These are phyloP conservation scores for Caretta caretta DNA, from an alignment of 2,113 vertebrate genomes.

Conservation along the genomic window DNA sequence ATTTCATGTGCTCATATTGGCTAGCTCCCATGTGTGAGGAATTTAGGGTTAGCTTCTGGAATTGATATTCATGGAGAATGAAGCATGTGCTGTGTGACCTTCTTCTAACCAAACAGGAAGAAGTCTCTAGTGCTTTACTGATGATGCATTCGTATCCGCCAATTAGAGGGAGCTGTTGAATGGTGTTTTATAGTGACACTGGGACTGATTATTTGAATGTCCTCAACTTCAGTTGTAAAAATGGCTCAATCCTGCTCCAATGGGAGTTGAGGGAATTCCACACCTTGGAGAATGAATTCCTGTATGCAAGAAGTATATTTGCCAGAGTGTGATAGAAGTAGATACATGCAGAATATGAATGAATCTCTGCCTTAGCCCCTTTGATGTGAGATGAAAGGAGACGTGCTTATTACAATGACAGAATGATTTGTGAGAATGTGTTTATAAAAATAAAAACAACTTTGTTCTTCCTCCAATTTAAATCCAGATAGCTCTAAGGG, in stretches of 20 bases:
- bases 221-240: background rate
- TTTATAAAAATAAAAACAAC: background rate
- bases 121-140: conserved; percentile 33
- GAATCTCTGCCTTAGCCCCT: background rate
- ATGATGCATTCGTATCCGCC: background rate
- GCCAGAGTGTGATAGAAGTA: background rate
- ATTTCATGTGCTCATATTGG: background rate
- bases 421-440: background rate
- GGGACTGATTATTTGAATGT: background rate
- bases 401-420: rapidly evolving
- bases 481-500: background rate
- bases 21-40: background rate
- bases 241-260: too few species aligned
- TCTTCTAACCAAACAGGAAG: background rate
- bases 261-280: background rate
- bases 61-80: background rate
- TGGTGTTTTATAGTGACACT: background rate
- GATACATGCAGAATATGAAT: background rate
- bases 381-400: background rate
- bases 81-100: background rate
- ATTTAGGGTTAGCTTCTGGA: background rate
- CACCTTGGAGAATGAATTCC: background rate
- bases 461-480: conserved; percentile 15
- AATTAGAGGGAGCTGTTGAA: background rate
- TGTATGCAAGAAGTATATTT: background rate